A percentile compares a stretch with the other conserved stretches of the same genome.
Conservation (phyloP, 2,797 vertebrate genomes). For the Tapirus indicus region DNA sequence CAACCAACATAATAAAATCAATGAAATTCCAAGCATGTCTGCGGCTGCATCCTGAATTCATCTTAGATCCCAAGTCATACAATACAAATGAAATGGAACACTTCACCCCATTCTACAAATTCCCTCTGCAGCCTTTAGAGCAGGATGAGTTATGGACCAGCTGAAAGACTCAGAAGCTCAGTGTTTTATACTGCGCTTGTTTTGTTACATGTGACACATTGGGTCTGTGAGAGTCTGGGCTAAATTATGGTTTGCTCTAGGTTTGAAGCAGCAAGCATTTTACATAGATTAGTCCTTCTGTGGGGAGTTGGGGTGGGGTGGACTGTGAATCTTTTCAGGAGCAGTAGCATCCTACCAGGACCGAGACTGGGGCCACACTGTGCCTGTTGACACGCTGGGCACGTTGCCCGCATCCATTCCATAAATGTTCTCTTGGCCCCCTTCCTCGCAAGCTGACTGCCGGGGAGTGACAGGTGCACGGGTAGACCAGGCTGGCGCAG, state of each 20-base stretch:
- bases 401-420: conserved; percentile 42
- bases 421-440: conserved; percentile 47
- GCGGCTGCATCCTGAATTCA: conserved; percentile 52
- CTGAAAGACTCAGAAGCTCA: conserved; percentile 56
- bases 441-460: conserved; percentile 60
- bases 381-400: conserved; percentile 66
- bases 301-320: neutral
- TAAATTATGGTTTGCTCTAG: conserved; percentile 59
- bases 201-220: conserved; percentile 62
- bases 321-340: conserved; percentile 11
- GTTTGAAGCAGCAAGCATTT: conserved; percentile 54
- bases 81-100: conserved; percentile 76
- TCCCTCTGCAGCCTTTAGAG: conserved; percentile 66
- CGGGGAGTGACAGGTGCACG: conserved; percentile 57
- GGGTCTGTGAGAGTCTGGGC: conserved; percentile 46
- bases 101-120: conserved; percentile 75
- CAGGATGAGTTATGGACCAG: conserved; percentile 67
- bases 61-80: conserved; percentile 64
- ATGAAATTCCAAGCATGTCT: conserved; percentile 69
- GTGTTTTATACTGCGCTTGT: conserved; percentile 44
- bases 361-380: neutral
- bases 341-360: neutral
- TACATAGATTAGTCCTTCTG: conserved; percentile 42
- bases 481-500: conserved; percentile 15
- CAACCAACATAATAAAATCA: conserved; percentile 61